Evolutionary conservation across 2,888 invertebrate genomes (phyloP), one percentile per base, ranked within the genome.

Genomic region (Periphyllus acericola): DNA sequence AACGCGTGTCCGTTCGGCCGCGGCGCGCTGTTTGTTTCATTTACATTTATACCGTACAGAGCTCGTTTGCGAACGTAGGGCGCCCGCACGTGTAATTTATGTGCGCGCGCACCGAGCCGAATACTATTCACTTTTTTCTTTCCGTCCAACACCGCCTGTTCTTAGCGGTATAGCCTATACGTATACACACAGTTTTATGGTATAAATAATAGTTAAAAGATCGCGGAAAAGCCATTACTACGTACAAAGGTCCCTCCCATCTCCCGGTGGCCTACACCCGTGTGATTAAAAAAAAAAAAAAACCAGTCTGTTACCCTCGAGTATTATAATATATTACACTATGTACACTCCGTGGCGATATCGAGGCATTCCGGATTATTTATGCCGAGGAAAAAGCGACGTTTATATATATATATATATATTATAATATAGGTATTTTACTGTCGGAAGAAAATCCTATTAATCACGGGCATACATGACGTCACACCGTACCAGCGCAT

Each of bases 51-150:
- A 11, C 25, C 0, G 21, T 60, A 3, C 60, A 21, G 19, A 6
- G 6, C 1, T 1, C 21, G 36, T 52, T 46, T 52, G 52, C 3
- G 21, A 55, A 3, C 19, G 21, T 25, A 25, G 5, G 3, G 60
- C 60, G 60, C 25, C 0, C 6, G 4, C 14, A 11, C 9, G 14
- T 25, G 36, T 40, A 75, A 74, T 74, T 74, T 74, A 74, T 74
- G 34, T 21, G 68, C 72, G 72, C 68, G 68, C n/a, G 68, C 68
- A 68, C n/a, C n/a, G 68, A 68, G 68, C n/a, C 29, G 68, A 68
- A 68, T 25, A 25, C 72, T 74, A 36, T 36, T 74, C 36, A 29
- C 36, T 74, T 36, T 74, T 36, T 17, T 74, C 21, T 74, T 25
- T 17, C 9, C 36, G 25, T 36, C 11, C 36, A 36, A 52, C 17